These are phyloP conservation scores for Jaculus jaculus DNA, from an alignment of 2,113 vertebrate genomes.

Conservation along the genomic window DNA sequence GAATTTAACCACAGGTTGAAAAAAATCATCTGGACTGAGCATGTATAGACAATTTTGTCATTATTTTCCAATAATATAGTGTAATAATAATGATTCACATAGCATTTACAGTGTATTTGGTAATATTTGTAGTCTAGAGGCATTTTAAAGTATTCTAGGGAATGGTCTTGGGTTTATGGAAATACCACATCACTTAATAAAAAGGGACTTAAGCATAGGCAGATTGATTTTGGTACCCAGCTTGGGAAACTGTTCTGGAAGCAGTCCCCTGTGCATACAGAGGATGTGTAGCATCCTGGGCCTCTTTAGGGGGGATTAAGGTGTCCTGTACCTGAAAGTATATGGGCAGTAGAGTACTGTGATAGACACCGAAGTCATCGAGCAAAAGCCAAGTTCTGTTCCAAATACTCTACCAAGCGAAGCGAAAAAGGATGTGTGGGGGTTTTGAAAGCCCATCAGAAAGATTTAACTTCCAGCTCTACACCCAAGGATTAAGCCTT, in stretches of 20 bases:
- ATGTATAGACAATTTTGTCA: not conserved
- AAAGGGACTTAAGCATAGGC: not conserved
- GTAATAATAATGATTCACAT: not conserved
- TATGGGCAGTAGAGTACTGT: not conserved
- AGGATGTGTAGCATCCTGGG: not conserved
- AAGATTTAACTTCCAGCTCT: constrained; percentile 25
- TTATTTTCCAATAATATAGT: not conserved
- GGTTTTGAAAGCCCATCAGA: not conserved
- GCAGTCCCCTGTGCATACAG: not conserved
- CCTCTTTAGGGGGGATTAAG: not conserved
- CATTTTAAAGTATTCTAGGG: not conserved
- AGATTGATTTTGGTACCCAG: not conserved
- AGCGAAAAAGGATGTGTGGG: not conserved
- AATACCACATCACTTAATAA: not conserved
- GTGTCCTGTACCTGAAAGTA: not conserved
- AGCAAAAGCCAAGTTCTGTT: constrained; percentile 1
- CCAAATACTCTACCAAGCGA: not conserved
- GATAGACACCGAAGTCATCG: not conserved
- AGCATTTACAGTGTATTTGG: not conserved
- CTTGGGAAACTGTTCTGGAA: not conserved
- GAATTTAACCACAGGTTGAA: not conserved
- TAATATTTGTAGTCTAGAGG: not conserved
- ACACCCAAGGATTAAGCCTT: not conserved
- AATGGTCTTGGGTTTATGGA: not conserved
- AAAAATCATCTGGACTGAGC: not conserved